Conservation (phyloP, 2,113 vertebrate genomes). For the Emydura subglobosa region DNA sequence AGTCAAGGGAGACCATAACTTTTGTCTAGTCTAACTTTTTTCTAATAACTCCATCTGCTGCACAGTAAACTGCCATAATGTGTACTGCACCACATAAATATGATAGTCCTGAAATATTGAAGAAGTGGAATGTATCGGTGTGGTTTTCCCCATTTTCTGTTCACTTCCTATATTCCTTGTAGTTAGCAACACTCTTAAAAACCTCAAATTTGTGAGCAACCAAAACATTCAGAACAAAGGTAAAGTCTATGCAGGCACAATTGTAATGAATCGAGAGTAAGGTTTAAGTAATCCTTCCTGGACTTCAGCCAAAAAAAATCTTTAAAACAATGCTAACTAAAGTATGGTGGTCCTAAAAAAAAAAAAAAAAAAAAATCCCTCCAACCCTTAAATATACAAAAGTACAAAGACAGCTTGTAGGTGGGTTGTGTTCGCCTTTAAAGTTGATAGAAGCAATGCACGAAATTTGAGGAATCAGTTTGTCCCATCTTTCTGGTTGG, state of each 20-base stretch:
- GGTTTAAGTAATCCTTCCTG: not conserved
- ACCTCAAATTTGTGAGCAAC: not conserved
- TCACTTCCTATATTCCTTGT: not conserved
- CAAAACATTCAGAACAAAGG: not conserved
- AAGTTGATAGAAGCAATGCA: not conserved
- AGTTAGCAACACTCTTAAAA: not conserved
- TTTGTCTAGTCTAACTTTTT: not conserved
- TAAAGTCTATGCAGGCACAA: not conserved
- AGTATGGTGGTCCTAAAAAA: not conserved
- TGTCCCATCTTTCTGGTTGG: not conserved
- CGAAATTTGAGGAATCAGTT: not conserved
- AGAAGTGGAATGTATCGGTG: rapidly evolving
- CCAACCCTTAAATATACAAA: not conserved
- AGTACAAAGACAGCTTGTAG: not conserved
- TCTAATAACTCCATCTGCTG: not conserved
- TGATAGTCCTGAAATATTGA: not conserved
- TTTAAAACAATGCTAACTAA: not conserved
- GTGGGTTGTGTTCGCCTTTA: not conserved
- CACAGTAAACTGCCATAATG: not conserved
- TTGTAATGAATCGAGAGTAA: not conserved
- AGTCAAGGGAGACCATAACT: not conserved
- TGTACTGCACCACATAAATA: not conserved
- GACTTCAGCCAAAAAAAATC: not conserved
- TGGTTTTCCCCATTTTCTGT: not conserved
- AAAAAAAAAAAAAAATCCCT: not conserved